These are phyloP conservation scores for Sarcophaga bullata DNA, from an alignment of 1,140 invertebrate species.

Conservation along the genomic window DNA sequence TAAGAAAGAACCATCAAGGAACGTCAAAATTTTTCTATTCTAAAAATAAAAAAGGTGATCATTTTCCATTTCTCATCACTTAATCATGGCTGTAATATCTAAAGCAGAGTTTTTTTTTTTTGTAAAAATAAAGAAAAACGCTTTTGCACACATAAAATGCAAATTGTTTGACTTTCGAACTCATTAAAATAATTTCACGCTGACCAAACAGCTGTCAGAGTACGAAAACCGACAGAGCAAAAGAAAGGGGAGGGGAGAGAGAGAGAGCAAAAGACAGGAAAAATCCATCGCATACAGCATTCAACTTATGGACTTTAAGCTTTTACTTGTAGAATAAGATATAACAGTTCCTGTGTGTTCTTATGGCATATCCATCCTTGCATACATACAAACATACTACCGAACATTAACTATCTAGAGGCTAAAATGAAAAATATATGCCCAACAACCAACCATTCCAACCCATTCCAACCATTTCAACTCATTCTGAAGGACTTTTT, in stretches of 20 bases:
- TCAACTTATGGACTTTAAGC: neutral
- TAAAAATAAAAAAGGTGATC: too few species aligned
- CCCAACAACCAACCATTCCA: too few species aligned
- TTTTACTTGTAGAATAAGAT: neutral
- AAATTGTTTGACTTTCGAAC: constrained; percentile 44
- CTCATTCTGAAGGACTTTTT: neutral
- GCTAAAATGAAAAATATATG: neutral
- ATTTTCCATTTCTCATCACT: too few species aligned
- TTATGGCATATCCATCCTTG: too few species aligned
- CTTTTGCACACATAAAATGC: constrained; percentile 33
- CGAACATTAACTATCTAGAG: constrained; percentile 4
- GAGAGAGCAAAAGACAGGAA: neutral
- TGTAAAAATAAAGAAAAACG: neutral
- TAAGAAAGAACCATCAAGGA: too few species aligned
- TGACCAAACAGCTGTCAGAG: constrained; percentile 39
- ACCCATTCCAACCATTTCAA: neutral
- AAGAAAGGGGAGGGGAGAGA: neutral
- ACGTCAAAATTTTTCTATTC: too few species aligned
- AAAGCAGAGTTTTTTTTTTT: neutral
- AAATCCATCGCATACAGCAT: constrained; percentile 3
- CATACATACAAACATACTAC: too few species aligned
- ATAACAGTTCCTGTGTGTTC: neutral
- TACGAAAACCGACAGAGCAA: neutral
- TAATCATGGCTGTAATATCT: neutral
- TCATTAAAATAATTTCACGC: constrained; percentile 45